phyloP scores from a whole-genome alignment of 2,888 invertebrate species.

The Dynastes grantii region DNA sequence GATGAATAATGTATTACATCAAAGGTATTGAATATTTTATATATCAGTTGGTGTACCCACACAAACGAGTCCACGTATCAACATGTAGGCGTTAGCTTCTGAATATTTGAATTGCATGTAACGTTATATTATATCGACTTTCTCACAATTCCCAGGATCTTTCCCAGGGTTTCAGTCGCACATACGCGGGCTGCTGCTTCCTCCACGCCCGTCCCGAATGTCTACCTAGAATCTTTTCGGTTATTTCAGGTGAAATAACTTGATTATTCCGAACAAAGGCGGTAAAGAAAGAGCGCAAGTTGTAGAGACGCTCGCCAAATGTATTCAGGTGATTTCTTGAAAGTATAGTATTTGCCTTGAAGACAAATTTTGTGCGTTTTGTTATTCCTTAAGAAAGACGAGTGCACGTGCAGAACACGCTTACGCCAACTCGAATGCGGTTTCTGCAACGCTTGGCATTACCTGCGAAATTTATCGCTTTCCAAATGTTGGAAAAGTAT shows the following conservation, averaged over 20 bases:
- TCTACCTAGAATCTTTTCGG: conserved; percentile 22
- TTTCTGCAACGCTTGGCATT: neutral
- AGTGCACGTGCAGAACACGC: conserved; percentile 57
- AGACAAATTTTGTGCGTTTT: conserved; percentile 19
- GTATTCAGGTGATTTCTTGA: conserved; percentile 56
- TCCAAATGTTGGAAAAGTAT: too few relatives aligned
- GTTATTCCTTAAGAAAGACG: conserved; percentile 38
- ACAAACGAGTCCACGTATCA: neutral
- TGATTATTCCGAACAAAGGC: conserved; percentile 54
- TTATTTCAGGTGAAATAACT: conserved; percentile 54
- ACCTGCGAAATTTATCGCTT: too few relatives aligned
- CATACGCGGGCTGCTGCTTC: conserved; percentile 4
- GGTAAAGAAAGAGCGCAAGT: neutral
- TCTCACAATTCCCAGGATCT: conserved; percentile 38
- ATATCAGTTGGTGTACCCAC: neutral
- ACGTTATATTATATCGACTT: conserved; percentile 35
- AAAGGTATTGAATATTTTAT: conserved; percentile 2
- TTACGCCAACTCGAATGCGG: conserved; percentile 38
- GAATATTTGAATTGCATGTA: conserved; percentile 23
- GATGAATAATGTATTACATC: conserved; percentile 3
- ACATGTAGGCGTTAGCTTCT: conserved; percentile 25
- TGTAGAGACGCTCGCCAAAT: neutral
- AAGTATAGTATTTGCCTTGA: conserved; percentile 24
- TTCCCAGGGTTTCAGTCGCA: conserved; percentile 22
- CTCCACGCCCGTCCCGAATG: neutral